phyloP scores from a whole-genome alignment of 2,888 invertebrate genomes.

The Julus scandinavius region DNA sequence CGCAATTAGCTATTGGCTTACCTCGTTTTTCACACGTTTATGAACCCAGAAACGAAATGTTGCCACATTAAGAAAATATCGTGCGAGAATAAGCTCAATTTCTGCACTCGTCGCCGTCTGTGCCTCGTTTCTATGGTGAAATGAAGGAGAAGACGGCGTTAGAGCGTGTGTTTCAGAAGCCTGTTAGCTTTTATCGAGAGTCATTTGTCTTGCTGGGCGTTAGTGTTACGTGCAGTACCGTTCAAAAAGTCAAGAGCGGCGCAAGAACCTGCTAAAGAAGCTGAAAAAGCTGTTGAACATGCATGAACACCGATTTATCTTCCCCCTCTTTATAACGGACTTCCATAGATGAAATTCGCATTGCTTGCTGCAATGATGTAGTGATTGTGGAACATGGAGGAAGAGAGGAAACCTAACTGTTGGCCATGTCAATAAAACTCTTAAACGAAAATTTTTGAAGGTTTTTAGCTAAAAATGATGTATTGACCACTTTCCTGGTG shows the following conservation, averaged over 20 bases:
- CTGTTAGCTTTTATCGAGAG: not conserved
- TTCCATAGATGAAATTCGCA: no score
- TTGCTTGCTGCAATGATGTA: no score
- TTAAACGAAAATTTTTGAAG: no score
- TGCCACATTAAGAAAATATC: conserved; percentile 5
- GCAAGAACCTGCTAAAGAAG: not conserved
- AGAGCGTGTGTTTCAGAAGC: not conserved
- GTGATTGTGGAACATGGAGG: no score
- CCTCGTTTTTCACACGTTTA: conserved; percentile 33
- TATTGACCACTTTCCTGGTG: no score
- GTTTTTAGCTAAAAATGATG: no score
- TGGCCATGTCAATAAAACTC: no score
- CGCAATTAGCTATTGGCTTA: conserved; percentile 27
- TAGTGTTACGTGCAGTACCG: not conserved
- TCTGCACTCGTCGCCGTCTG: not conserved
- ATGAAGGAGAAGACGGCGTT: not conserved
- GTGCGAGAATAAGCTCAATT: not conserved
- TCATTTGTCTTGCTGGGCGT: not conserved
- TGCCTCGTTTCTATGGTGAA: not conserved
- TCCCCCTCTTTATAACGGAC: not conserved
- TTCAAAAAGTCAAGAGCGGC: not conserved
- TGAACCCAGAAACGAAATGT: not conserved
- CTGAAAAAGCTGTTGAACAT: not conserved
- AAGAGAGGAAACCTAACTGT: no score
- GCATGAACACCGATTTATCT: not conserved